Conservation (phyloP, 1,140 invertebrate genomes). For the Reticulitermes speratus region DNA sequence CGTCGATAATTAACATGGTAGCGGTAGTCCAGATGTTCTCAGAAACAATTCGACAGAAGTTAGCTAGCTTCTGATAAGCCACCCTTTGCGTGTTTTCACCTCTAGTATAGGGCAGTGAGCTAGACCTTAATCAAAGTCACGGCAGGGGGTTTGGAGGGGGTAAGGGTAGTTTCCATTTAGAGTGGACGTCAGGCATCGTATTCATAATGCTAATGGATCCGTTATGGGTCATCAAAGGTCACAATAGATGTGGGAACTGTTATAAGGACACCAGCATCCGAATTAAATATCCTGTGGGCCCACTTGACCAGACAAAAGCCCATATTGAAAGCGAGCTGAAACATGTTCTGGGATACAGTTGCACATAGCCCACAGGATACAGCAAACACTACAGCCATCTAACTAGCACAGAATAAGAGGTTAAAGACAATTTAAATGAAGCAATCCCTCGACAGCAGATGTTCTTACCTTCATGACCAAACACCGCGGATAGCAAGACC, state of each 20-base stretch:
- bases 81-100: slow-evolving; percentile 5
- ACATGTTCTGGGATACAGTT: neutral
- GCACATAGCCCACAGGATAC: neutral
- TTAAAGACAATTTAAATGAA: too few species aligned
- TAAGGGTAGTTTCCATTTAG: slow-evolving; percentile 10
- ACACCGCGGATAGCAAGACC: too few species aligned
- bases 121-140: slow-evolving; percentile 9
- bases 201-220: slow-evolving; percentile 13
- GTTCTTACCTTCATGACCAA: too few species aligned
- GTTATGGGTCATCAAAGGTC: slow-evolving; percentile 9
- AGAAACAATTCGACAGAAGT: slow-evolving; percentile 15
- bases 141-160: neutral
- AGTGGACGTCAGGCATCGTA: slow-evolving; percentile 7
- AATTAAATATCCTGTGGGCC: neutral
- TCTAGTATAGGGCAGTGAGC: neutral
- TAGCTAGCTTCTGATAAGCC: slow-evolving; percentile 2
- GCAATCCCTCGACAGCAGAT: too few species aligned
- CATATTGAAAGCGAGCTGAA: neutral
- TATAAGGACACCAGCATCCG: slow-evolving; percentile 10
- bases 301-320: neutral
- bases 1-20: neutral
- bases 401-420: neutral
- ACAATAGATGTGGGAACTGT: neutral
- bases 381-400: neutral
- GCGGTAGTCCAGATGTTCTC: neutral